These are phyloP conservation scores for Protobothrops flavoviridis DNA, from an alignment of 2,113 vertebrate genomes.

Conservation along the genomic window DNA sequence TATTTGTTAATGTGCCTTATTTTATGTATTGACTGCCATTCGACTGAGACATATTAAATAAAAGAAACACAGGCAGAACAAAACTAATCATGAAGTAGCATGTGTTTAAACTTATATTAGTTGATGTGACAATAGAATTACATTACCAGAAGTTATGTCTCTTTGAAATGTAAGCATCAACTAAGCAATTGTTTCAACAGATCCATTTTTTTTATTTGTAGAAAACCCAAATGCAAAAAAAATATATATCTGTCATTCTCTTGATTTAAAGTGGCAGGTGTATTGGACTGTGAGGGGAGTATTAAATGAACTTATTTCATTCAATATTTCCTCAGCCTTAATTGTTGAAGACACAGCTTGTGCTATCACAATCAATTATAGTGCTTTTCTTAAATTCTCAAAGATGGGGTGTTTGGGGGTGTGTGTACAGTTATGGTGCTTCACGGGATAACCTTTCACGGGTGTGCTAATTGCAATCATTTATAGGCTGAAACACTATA, in stretches of 20 bases:
- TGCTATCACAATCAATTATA: not conserved
- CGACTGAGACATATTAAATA: not conserved
- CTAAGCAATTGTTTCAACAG: not conserved
- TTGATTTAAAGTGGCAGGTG: conserved; percentile 1
- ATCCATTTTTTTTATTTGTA: not conserved
- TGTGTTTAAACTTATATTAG: not conserved
- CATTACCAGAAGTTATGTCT: not conserved
- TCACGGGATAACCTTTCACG: not conserved
- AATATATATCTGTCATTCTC: not conserved
- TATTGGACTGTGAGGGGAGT: not conserved
- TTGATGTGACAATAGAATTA: not conserved
- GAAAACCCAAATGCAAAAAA: not conserved
- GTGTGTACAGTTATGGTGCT: not conserved
- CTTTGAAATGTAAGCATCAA: not conserved
- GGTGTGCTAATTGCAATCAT: conserved; percentile 13
- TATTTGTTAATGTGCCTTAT: not conserved
- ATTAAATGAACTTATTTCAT: not conserved
- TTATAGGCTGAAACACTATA: conserved; percentile 6
- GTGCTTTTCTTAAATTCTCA: not conserved
- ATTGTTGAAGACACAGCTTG: not conserved
- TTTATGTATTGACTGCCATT: not conserved
- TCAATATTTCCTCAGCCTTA: conserved; percentile 4
- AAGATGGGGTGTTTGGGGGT: not conserved
- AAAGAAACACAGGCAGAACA: not conserved
- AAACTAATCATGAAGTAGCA: not conserved